Conservation (phyloP, 2,113 vertebrate species). For the Gallinago paraguaiae region DNA sequence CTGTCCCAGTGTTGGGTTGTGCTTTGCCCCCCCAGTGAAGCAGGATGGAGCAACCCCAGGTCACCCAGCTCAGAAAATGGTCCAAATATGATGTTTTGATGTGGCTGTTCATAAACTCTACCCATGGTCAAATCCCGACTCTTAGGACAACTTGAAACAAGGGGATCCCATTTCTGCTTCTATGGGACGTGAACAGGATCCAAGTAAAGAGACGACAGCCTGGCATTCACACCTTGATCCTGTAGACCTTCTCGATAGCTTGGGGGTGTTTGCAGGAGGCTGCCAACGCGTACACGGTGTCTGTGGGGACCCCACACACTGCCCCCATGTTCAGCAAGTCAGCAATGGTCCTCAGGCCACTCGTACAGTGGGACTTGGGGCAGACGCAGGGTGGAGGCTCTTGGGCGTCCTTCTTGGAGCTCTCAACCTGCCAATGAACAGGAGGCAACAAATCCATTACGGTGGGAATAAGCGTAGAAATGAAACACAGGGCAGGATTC, state of each 20-base stretch:
- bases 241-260: slow-evolving; percentile 88
- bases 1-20: not conserved
- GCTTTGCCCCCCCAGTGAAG: not conserved
- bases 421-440: slow-evolving; percentile 6
- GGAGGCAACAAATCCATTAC: not conserved
- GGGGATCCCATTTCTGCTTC: not conserved
- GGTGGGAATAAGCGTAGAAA: not conserved
- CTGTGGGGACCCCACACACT: slow-evolving; percentile 87
- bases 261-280: slow-evolving; percentile 88
- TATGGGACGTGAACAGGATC: not conserved
- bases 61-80: not conserved
- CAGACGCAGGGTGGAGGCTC: slow-evolving; percentile 70
- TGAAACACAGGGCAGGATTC: not conserved
- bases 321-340: slow-evolving; percentile 76
- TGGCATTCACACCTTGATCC: slow-evolving; percentile 80
- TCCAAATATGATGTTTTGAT: not conserved
- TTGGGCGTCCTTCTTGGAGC: not conserved
- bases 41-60: fast-evolving
- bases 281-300: slow-evolving; percentile 88
- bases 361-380: slow-evolving; percentile 78
- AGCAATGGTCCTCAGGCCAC: slow-evolving; percentile 79
- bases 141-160: not conserved
- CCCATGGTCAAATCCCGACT: fast-evolving
- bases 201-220: not conserved
- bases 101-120: not conserved